These are phyloP conservation scores for Trichonephila clavata DNA, from an alignment of 1,140 invertebrate genomes.

Conservation along the genomic window DNA sequence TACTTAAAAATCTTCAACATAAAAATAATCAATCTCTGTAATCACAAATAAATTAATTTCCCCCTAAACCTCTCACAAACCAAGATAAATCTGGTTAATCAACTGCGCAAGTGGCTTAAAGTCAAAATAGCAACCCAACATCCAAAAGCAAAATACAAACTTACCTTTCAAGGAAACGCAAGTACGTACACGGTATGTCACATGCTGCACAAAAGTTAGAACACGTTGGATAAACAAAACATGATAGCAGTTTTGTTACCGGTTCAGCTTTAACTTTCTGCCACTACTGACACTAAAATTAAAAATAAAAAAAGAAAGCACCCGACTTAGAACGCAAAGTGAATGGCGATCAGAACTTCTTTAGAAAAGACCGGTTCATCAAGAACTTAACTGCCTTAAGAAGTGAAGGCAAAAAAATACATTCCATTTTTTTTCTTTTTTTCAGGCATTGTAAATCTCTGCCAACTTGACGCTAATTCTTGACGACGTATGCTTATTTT, in stretches of 20 bases:
- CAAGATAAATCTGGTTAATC: no score
- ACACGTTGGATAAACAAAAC: not conserved
- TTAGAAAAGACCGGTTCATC: conserved; percentile 31
- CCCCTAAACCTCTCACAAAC: no score
- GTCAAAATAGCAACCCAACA: not conserved
- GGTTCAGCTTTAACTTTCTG: not conserved
- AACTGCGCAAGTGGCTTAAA: not conserved
- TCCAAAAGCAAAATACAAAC: not conserved
- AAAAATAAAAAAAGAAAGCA: not conserved
- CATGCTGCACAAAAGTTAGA: not conserved
- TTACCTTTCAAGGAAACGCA: not conserved
- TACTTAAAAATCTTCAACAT: no score
- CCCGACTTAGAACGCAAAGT: not conserved
- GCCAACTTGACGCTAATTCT: conserved; percentile 21
- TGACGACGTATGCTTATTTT: conserved; percentile 20
- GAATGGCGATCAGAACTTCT: conserved; percentile 21
- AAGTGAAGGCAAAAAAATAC: not conserved
- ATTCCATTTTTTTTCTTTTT: not conserved
- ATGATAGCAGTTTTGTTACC: conserved; percentile 1
- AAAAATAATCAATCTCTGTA: no score
- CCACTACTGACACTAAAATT: conserved; percentile 15
- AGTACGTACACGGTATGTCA: not conserved
- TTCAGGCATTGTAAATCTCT: conserved; percentile 14
- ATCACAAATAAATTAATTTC: no score
- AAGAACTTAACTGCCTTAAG: conserved; percentile 31